Percentiles rank a stretch among this genome's conserved stretches.
phyloP scores from a whole-genome alignment of 2,888 invertebrate species.

The Schizotus pectinicornis region DNA sequence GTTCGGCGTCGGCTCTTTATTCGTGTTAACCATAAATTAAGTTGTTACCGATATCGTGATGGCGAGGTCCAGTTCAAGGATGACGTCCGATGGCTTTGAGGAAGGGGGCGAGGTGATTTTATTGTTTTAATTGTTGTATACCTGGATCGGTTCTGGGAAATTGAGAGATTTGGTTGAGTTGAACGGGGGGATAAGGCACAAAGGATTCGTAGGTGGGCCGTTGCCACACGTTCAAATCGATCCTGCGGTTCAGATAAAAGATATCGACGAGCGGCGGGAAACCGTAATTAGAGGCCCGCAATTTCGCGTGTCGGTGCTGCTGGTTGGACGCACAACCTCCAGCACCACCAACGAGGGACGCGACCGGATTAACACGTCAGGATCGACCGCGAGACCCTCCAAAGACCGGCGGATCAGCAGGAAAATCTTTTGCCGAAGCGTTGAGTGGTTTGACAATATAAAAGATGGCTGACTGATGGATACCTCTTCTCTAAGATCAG shows the following conservation, averaged over 20 bases:
- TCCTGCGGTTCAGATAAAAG: constrained; percentile 31
- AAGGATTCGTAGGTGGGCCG: constrained; percentile 27
- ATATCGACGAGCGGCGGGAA: constrained; percentile 31
- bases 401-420: no score
- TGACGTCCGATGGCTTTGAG: constrained; percentile 4
- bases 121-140: constrained; percentile 18
- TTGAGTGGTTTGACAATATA: no score
- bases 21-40: constrained; percentile 28
- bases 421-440: no score
- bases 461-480: no score
- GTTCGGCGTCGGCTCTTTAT: constrained; percentile 10
- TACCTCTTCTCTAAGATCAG: no score
- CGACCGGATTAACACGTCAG: no score
- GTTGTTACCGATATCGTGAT: constrained; percentile 29
- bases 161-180: constrained; percentile 14
- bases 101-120: constrained; percentile 12
- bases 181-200: constrained; percentile 3
- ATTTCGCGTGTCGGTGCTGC: constrained; percentile 28
- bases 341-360: no score
- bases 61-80: constrained; percentile 22
- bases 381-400: no score
- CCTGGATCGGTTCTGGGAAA: not conserved
- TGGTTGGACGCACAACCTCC: constrained; percentile 16
- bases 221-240: constrained; percentile 30
- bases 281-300: constrained; percentile 29